Base-by-base conservation (phyloP, 2,888 invertebrate species). In the Eupithecia subumbrata region DNA sequence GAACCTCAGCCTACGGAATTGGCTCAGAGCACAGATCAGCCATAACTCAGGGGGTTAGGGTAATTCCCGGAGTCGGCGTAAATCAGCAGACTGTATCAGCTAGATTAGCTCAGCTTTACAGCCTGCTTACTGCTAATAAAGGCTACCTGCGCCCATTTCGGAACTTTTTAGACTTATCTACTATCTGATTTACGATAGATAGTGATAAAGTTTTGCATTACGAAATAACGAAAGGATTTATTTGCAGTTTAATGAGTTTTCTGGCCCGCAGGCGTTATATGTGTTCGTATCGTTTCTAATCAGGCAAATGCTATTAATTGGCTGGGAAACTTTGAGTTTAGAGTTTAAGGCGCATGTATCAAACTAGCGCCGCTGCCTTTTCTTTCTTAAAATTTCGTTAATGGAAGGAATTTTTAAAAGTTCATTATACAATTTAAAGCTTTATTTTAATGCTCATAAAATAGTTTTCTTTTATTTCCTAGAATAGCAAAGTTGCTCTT, bases 11-110 rank as follows among this genome's bases (percentile, higher is more conserved):
- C 43, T 37, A 22, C 70, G 45, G 69, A 73, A 71, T 72, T 66
- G 66, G 76, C 45, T 76, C 56, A 40, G 43, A 64, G 72, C 77
- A 78, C 80, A 83, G 81, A 85, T 84, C 83, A 82, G 76, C 80
- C 72, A 75, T 83, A 83, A 82, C 78, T 81, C 82, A 81, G 69
- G 37, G 71, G 78, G 75, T 79, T 82, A 80, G 79, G 72, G 69
- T 84, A 85, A 86, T 83, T 78, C 81, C 79, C 76, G 79, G 80
- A 85, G 85, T 64, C 79, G 84, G 82, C 76, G 71, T 68, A 45
- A 78, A 82, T 63, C 75, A 71, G 71, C 77, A 71, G 77, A 69
- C 63, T 71, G 75, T 77, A 77, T 77, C 77, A 75, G 71, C 73
- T 5, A 75, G 79, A 83, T 84, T 84, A 86, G 82, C 85, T 79